These are phyloP conservation scores for Carlito syrichta DNA, from an alignment of 2,113 vertebrate species.

Conservation along the genomic window DNA sequence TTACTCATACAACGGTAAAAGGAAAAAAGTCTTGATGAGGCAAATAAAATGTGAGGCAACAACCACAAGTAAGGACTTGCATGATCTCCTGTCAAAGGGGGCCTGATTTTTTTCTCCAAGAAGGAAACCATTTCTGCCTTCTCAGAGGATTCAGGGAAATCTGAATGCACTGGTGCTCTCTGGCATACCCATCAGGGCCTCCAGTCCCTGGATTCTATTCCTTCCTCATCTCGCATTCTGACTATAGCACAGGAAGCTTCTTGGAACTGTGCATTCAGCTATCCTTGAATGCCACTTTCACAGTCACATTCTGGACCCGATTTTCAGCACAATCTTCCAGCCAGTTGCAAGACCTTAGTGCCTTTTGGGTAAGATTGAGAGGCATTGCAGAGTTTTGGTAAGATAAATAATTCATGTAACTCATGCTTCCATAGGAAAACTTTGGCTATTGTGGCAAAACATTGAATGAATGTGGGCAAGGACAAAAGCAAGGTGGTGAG, in stretches of 20 bases:
- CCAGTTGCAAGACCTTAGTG: background rate
- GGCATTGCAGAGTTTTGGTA: background rate
- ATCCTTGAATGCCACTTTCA: background rate
- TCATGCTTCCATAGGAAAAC: background rate
- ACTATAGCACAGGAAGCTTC: background rate
- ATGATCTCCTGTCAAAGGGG: background rate
- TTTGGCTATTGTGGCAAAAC: background rate
- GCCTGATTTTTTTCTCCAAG: background rate
- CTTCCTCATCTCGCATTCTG: background rate
- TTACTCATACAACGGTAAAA: background rate
- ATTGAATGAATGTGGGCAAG: background rate
- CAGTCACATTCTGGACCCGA: background rate
- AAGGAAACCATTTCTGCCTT: background rate
- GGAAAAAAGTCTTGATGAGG: background rate
- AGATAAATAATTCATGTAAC: background rate
- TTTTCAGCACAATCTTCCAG: background rate
- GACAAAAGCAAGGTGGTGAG: background rate
- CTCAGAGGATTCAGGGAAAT: background rate
- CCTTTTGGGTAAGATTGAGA: background rate
- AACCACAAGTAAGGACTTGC: background rate
- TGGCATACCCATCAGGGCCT: background rate
- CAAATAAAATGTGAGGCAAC: no score
- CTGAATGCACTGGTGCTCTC: background rate
- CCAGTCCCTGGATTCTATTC: background rate
- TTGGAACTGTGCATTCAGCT: background rate